Percentiles rank a stretch among this genome's conserved stretches.
Conservation (phyloP, 1,140 invertebrate species). For the Nephotettix cincticeps region DNA sequence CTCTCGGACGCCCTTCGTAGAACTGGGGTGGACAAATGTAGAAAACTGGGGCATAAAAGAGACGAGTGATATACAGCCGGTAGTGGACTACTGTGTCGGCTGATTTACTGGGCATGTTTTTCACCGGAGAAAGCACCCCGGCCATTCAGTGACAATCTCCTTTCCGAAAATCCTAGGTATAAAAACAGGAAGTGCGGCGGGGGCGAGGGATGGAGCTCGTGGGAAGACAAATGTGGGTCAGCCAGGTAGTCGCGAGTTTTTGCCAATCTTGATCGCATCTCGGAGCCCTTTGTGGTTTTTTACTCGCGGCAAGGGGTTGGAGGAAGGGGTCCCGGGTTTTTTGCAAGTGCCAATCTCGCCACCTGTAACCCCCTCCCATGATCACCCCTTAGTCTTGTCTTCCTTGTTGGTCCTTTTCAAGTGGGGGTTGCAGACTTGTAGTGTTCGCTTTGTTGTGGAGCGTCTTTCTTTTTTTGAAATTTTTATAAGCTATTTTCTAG, state of each 20-base stretch:
- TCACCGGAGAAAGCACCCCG: no score
- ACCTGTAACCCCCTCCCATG: neutral
- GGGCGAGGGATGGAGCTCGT: neutral
- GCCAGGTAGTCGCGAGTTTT: neutral
- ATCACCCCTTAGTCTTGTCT: neutral
- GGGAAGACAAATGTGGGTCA: slow-evolving; percentile 16
- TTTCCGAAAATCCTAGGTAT: neutral
- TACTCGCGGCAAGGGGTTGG: neutral
- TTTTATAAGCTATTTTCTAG: no score
- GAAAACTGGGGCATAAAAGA: no score
- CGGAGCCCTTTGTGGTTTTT: neutral
- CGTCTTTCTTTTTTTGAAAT: no score
- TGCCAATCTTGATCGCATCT: slow-evolving; percentile 1
- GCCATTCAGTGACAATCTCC: slow-evolving; percentile 3
- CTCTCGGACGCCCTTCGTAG: no score
- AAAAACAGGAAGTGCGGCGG: slow-evolving; percentile 8
- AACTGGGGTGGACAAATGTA: no score
- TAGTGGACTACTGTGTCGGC: no score
- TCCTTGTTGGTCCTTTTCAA: no score
- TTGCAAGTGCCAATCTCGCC: slow-evolving; percentile 1
- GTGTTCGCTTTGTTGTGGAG: no score
- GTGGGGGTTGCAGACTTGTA: no score
- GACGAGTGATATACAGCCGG: no score
- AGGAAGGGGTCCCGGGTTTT: neutral
- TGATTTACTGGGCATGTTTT: no score